phyloP scores from a whole-genome alignment of 2,113 vertebrate genomes.

The Forbesichthys agassizii region DNA sequence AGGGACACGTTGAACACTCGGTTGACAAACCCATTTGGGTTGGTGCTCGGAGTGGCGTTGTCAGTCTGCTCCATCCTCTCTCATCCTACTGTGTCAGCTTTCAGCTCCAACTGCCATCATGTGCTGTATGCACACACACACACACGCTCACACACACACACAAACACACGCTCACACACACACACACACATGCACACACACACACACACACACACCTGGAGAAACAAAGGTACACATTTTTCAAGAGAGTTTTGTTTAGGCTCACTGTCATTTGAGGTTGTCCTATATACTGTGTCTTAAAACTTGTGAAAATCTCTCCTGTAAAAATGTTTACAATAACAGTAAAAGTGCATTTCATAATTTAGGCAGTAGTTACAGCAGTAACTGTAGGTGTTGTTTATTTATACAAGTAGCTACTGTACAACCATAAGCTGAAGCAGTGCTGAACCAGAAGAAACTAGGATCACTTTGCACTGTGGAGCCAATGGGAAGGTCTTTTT shows the following conservation, averaged over 20 bases:
- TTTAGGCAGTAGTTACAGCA: not conserved
- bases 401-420: not conserved
- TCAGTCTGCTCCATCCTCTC: slow-evolving; percentile 82
- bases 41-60: slow-evolving; percentile 60
- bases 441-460: not conserved
- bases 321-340: not conserved
- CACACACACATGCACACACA: slow-evolving; percentile 14
- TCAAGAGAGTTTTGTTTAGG: slow-evolving; percentile 31
- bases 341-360: not conserved
- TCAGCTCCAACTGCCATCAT: slow-evolving; percentile 57
- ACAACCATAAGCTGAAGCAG: not conserved
- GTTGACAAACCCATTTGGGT: slow-evolving; percentile 84
- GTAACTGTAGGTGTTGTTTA: not conserved
- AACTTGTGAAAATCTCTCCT: not conserved
- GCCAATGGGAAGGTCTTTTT: slow-evolving; percentile 17
- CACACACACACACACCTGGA: slow-evolving; percentile 58
- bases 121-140: slow-evolving; percentile 20
- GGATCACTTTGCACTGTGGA: slow-evolving; percentile 11
- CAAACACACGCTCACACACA: too few species aligned
- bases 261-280: slow-evolving; percentile 18
- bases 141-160: slow-evolving; percentile 32
- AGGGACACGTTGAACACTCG: slow-evolving; percentile 79
- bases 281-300: not conserved
- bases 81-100: slow-evolving; percentile 75
- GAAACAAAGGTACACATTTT: slow-evolving; percentile 38